Evolutionary conservation across 2,888 invertebrate species (phyloP).

Genomic region (Scaptodrosophila latifasciaeformis): DNA sequence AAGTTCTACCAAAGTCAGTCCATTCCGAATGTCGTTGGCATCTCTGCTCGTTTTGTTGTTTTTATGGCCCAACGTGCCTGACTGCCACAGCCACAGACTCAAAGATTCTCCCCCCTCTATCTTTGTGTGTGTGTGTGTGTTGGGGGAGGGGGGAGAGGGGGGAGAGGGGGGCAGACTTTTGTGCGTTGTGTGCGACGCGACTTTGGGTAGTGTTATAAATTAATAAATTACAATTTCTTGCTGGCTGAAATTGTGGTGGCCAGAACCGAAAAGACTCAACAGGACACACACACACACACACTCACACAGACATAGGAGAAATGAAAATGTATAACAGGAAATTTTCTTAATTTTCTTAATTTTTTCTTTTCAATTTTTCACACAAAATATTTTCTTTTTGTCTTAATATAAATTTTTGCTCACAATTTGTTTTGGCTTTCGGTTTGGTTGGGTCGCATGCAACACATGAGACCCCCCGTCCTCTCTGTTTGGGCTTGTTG

Average conservation of each 20-base stretch:
- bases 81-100: no score
- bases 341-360: not conserved
- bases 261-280: not conserved
- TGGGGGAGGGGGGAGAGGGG: slow-evolving; percentile 11
- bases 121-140: no score
- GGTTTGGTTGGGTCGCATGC: no score
- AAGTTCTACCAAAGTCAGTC: not conserved
- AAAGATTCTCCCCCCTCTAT: no score
- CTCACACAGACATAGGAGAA: slow-evolving; percentile 1
- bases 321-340: not conserved
- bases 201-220: slow-evolving; percentile 64
- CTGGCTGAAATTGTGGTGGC: slow-evolving; percentile 22
- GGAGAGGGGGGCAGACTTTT: slow-evolving; percentile 12
- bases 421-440: no score
- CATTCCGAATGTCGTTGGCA: not conserved
- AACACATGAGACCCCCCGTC: no score
- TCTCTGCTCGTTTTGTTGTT: slow-evolving; percentile 13
- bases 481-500: no score
- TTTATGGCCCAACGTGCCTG: slow-evolving; percentile 37
- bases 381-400: slow-evolving; percentile 2
- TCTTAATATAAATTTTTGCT: not conserved
- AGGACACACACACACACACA: slow-evolving; percentile 11
- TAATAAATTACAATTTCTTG: slow-evolving; percentile 73
- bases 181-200: slow-evolving; percentile 1
- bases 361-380: slow-evolving; percentile 1